A percentile compares a stretch with the other conserved stretches of the same genome.
Evolutionary conservation across 2,888 invertebrate genomes (phyloP).

Genomic region (Pandemis cinnamomeana): DNA sequence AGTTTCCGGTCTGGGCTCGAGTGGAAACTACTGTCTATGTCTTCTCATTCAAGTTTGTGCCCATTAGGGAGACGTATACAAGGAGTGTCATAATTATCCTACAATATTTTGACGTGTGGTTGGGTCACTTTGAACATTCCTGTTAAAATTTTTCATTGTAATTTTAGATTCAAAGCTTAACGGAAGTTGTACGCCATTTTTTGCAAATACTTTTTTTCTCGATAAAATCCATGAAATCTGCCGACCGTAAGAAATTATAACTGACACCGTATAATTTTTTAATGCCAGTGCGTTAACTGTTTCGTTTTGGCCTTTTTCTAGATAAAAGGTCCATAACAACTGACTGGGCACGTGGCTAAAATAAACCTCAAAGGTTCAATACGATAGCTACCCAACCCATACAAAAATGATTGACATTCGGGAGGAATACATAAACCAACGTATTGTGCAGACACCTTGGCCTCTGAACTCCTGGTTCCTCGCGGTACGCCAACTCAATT

Average conservation of each 20-base stretch:
- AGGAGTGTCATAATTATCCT: too few relatives aligned
- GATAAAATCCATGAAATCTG: background rate
- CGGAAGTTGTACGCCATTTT: too few relatives aligned
- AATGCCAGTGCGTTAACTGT: background rate
- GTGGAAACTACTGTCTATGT: too few relatives aligned
- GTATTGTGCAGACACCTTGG: background rate
- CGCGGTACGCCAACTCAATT: conserved; percentile 21
- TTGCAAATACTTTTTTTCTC: too few relatives aligned
- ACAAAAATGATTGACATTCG: conserved; percentile 11
- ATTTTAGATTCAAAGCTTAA: too few relatives aligned
- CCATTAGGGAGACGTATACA: too few relatives aligned
- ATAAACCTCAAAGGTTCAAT: conserved; percentile 3
- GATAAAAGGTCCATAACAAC: background rate
- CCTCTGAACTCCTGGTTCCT: conserved; percentile 31
- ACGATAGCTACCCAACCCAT: background rate
- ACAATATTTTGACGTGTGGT: too few relatives aligned
- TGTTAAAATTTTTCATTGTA: too few relatives aligned
- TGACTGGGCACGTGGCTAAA: background rate
- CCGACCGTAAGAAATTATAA: background rate
- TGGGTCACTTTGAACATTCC: too few relatives aligned
- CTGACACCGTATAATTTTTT: background rate
- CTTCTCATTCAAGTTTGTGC: too few relatives aligned
- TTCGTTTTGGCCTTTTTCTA: background rate
- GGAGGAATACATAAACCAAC: conserved; percentile 5
- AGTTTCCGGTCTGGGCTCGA: too few relatives aligned